Conservation (phyloP, 2,888 invertebrate species). For the Bimastos eiseni region DNA sequence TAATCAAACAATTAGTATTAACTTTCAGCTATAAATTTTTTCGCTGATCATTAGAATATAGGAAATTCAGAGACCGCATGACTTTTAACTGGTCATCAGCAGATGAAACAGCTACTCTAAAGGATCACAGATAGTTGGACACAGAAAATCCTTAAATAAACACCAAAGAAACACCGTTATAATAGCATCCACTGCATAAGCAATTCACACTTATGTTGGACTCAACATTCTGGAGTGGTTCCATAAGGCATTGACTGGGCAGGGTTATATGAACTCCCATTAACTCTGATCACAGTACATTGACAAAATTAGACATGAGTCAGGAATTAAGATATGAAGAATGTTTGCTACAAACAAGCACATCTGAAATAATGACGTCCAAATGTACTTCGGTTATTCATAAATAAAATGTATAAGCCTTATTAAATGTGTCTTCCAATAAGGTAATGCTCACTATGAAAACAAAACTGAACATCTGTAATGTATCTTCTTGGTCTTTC, state of each 20-base stretch:
- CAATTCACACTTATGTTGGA: neutral
- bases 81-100: slow-evolving; percentile 13
- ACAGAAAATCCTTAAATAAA: neutral
- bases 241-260: slow-evolving; percentile 5
- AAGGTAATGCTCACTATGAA: neutral
- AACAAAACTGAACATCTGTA: neutral
- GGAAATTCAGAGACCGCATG: neutral
- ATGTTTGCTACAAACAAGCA: neutral
- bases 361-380: neutral
- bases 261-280: neutral
- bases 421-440: neutral
- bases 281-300: neutral
- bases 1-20: neutral
- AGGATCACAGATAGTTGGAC: neutral
- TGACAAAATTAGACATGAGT: neutral
- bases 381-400: neutral
- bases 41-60: neutral
- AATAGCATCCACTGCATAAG: neutral
- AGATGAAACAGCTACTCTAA: neutral
- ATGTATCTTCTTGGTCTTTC: too few species aligned
- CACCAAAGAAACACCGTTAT: neutral
- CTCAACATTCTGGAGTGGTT: slow-evolving; percentile 13
- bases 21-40: neutral
- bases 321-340: neutral
- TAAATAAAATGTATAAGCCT: neutral